These are phyloP conservation scores for Thymallus thymallus DNA, from an alignment of 2,113 vertebrate genomes.

Conservation along the genomic window DNA sequence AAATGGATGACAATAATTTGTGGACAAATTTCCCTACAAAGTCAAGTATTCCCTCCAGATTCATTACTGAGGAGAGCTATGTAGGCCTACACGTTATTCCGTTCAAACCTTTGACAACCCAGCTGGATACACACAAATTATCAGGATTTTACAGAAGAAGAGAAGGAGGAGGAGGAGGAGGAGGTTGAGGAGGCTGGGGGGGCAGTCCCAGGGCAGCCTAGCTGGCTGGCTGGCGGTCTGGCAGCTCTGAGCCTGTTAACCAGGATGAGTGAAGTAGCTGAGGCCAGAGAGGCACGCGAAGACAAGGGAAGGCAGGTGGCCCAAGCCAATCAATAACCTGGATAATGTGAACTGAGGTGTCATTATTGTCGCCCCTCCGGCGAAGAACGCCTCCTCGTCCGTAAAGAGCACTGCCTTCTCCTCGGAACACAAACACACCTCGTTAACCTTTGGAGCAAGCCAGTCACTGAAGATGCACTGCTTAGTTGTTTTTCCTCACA, in stretches of 20 bases:
- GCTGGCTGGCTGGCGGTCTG: too few relatives aligned
- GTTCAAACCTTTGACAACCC: slow-evolving; percentile 40
- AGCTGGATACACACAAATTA: slow-evolving; percentile 38
- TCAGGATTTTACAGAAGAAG: slow-evolving; percentile 14
- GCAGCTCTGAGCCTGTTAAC: too few relatives aligned
- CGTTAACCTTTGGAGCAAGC: slow-evolving; percentile 71
- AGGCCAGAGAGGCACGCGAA: too few relatives aligned
- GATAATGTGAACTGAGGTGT: slow-evolving; percentile 76
- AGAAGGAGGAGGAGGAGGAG: too few relatives aligned
- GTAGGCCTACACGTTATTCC: slow-evolving; percentile 23
- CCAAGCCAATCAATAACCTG: slow-evolving; percentile 73
- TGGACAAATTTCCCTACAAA: slow-evolving; percentile 8
- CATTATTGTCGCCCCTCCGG: slow-evolving; percentile 56
- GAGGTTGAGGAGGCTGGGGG: too few relatives aligned
- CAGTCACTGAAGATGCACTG: slow-evolving; percentile 28
- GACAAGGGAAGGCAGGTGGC: slow-evolving; percentile 43
- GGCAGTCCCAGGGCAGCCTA: too few relatives aligned
- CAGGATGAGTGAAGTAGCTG: too few relatives aligned
- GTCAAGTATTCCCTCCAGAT: slow-evolving; percentile 44
- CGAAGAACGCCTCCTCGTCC: slow-evolving; percentile 48
- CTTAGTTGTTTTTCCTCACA: slow-evolving; percentile 15
- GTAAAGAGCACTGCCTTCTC: slow-evolving; percentile 62
- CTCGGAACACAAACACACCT: slow-evolving; percentile 54
- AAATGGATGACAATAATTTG: neutral
- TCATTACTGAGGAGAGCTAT: slow-evolving; percentile 16